phyloP scores from a whole-genome alignment of 2,113 vertebrate species.

The Zosterops lateralis region DNA sequence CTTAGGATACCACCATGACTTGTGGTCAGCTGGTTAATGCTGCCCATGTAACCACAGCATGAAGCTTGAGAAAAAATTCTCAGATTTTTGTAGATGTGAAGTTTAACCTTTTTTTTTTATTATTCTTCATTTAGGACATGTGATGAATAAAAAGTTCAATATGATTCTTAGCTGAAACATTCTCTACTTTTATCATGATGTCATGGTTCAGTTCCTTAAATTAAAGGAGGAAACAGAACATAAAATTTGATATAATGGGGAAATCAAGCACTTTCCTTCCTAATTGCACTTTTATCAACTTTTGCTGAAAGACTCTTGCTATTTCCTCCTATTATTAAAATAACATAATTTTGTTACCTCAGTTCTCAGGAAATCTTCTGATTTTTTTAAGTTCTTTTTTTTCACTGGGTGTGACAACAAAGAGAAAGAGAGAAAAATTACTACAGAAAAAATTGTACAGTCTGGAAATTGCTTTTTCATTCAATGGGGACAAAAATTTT shows the following conservation, averaged over 20 bases:
- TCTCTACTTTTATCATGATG: background rate
- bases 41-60: background rate
- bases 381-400: background rate
- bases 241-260: background rate
- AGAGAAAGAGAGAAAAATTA: background rate
- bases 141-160: background rate
- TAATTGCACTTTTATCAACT: background rate
- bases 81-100: background rate
- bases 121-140: background rate
- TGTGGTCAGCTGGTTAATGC: background rate
- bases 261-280: background rate
- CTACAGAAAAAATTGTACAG: background rate
- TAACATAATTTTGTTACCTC: background rate
- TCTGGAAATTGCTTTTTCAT: background rate
- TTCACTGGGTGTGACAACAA: background rate
- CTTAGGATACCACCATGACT: background rate
- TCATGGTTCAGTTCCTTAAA: background rate
- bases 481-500: background rate
- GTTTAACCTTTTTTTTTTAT: background rate
- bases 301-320: background rate
- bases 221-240: slow-evolving; percentile 1
- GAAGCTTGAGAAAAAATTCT: background rate
- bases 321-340: slow-evolving; percentile 5
- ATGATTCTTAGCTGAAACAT: background rate
- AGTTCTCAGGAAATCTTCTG: background rate